Base-by-base conservation (phyloP, 2,888 invertebrate species). In the Spodoptera exigua region DNA sequence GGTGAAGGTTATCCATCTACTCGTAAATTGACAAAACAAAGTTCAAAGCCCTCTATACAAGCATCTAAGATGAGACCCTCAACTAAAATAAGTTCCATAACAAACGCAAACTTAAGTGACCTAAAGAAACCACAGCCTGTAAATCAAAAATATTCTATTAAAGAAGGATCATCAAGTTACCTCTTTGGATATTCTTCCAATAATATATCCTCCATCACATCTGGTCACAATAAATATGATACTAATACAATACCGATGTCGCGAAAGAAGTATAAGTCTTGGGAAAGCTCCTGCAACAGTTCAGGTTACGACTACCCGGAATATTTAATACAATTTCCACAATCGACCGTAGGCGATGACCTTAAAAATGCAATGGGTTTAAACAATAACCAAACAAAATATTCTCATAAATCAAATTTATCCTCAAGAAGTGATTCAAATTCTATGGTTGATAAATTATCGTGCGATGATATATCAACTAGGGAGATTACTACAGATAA, bases 241-340 rank as follows among this genome's bases (percentile, higher is more conserved):
- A 35, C 51, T 9, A 62, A 49, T 14, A 35, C 51, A 0, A 41
- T 46, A 9, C 47, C 41, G n/a, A 27, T 55, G 13, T 53, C 43
- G 12, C 21, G 17, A 14, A 40, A 37, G n/a, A 58, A 52, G 45
- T 56, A 53, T 4, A 68, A 61, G 44, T 70, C 61, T 4, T 54
- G 21, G 40, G 53, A 68, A 56, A 72, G 67, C 56, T 79, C 68
- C 16, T 72, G 64, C 53, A 64, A 78, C 37, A 75, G 70, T 16
- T 77, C 71, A 12, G 56, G 64, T 9, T 51, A 73, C 41, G 70
- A 74, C 27, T 37, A 63, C 54, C 53, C 71, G n/a, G 66, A 67
- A 47, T 72, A 76, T 63, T 54, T 71, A 9, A 62, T 68, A 45
- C 45, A 54, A 12, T 70, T 71, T 36, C 70, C 72, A 43, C 74